Evolutionary conservation across 1,140 invertebrate species (phyloP).

Genomic region (Ladona fulva): DNA sequence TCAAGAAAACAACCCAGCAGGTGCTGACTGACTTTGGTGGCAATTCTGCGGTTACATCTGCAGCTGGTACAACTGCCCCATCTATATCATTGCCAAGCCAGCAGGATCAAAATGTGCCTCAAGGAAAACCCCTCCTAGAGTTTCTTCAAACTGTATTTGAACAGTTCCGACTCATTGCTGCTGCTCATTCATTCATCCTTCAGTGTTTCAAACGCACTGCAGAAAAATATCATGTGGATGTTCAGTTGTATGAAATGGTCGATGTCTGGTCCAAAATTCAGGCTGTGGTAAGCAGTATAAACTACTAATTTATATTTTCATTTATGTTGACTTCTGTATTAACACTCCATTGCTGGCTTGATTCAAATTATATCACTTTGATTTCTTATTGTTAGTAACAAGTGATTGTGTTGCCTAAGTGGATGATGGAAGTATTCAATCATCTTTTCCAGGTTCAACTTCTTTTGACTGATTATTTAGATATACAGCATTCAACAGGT

Average conservation of each 20-base stretch:
- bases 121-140: conserved; percentile 37
- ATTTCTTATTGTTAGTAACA: too few relatives aligned
- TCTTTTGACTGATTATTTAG: conserved; percentile 71
- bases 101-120: neutral
- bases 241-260: conserved; percentile 61
- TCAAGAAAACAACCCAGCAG: conserved; percentile 64
- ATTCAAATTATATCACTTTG: conserved; percentile 11
- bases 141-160: conserved; percentile 56
- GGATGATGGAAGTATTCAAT: too few relatives aligned
- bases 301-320: too few relatives aligned
- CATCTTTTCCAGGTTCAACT: conserved; percentile 55
- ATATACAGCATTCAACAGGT: conserved; percentile 61
- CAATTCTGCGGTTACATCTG: conserved; percentile 18
- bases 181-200: conserved; percentile 54
- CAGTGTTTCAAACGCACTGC: conserved; percentile 48
- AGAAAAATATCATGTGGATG: conserved; percentile 43
- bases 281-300: conserved; percentile 60
- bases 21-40: conserved; percentile 47
- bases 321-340: too few relatives aligned
- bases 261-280: conserved; percentile 87
- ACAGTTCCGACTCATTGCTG: conserved; percentile 64
- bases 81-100: neutral
- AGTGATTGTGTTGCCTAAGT: too few relatives aligned
- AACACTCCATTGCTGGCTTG: neutral
- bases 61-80: conserved; percentile 21